Conservation (phyloP, 2,797 vertebrate species). For the Notolabrus celidotus region DNA sequence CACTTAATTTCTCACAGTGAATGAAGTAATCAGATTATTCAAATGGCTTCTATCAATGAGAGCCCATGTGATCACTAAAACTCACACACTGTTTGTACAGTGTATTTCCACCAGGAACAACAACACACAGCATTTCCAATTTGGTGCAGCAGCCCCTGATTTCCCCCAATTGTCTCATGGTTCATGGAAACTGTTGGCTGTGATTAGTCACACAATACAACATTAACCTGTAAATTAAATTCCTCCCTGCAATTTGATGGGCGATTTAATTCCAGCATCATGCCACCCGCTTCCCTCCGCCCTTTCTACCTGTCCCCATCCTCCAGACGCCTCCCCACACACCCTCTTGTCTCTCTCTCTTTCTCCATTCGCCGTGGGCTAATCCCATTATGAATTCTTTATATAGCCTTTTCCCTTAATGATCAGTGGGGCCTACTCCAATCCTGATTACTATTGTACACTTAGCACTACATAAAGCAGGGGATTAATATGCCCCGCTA, state of each 20-base stretch:
- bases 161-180: conserved; percentile 82
- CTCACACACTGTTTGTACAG: conserved; percentile 2
- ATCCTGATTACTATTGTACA: conserved; percentile 99
- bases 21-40: background rate
- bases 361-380: conserved; percentile 96
- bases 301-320: conserved; percentile 67
- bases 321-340: conserved; percentile 85
- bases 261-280: conserved; percentile 99
- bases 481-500: conserved; percentile 99
- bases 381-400: conserved; percentile 99
- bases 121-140: conserved; percentile 74
- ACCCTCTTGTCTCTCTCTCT: conserved; percentile 74
- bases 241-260: conserved; percentile 99
- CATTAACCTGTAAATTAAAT: conserved; percentile 99
- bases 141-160: conserved; percentile 72
- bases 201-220: conserved; percentile 99
- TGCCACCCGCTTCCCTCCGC: conserved; percentile 61
- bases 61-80: conserved; percentile 15
- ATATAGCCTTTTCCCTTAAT: conserved; percentile 99
- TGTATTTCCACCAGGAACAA: conserved; percentile 40
- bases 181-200: conserved; percentile 94
- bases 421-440: conserved; percentile 99
- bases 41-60: background rate
- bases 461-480: conserved; percentile 99
- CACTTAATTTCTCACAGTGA: background rate